Base-by-base conservation (phyloP, 2,113 vertebrate species). In the Raphicerus campestris region DNA sequence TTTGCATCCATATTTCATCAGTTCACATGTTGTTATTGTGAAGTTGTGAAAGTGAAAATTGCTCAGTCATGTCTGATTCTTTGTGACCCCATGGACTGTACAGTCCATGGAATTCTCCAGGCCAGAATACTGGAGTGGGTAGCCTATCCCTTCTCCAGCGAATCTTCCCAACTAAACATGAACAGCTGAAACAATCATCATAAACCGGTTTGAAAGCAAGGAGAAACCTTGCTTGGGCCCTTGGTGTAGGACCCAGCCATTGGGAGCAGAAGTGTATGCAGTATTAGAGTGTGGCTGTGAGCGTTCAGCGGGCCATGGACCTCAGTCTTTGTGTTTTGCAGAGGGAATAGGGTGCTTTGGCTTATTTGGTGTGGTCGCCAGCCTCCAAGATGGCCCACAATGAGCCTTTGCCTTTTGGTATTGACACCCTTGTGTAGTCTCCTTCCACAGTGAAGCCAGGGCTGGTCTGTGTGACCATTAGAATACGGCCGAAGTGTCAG, bases 1-100 rank as follows among this genome's bases (percentile, higher is more conserved):
- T 95, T 92, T 63, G 47, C 30, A 88, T 63, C 93, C 53, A 19
- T 77, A 75, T 80, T 94, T 89, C 77, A 88, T 94, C 63, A 93
- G 77, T 93, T 91, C 49, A 81, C 82, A 75, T 77, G 30, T 66
- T 89, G 24, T 73, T 83, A 70, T 2, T 70, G 19, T 70, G 63
- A 70, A 70, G 35, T 35, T 70, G 63, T 39, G 66, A 70, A 70
- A 70, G 63, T 66, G 9, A 70, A 39, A 70, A 9, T 70, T 5
- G 0, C n/a, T 70, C 66, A 22, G 19, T 11, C n/a, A 9, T 39
- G 66, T 35, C n/a, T 8, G n/a, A 70, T 10, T 70, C n/a, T 39
- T 39, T 35, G 66, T 11, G 19, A 70, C n/a, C n/a, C 66, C 2
- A 11, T 70, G 66, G 19, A 70, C 19, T 70, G 39, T 70, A 70